Percentiles rank a stretch among this genome's conserved stretches.
Evolutionary conservation across 1,140 invertebrate species (phyloP).

Genomic region (Pygmarrhopalites habei): DNA sequence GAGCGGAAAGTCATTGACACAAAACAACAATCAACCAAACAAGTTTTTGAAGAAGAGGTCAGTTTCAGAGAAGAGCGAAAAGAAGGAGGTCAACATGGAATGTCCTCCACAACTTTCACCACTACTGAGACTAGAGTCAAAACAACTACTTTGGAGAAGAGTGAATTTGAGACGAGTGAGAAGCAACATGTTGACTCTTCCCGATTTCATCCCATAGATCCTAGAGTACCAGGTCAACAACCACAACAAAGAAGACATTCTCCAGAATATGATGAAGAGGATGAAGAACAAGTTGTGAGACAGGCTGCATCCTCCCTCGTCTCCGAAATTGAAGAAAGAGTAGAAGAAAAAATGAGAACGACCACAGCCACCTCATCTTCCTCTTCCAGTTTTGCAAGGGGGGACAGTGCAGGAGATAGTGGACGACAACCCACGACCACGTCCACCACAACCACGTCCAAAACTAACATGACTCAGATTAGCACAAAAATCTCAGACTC

Average conservation of each 20-base stretch:
- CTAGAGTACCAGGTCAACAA: background rate
- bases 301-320: slow-evolving; percentile 11
- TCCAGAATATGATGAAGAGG: background rate
- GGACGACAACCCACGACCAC: background rate
- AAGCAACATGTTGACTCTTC: slow-evolving; percentile 3
- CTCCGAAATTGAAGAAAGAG: slow-evolving; percentile 25
- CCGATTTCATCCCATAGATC: too few relatives aligned
- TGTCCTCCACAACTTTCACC: background rate
- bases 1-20: slow-evolving; percentile 7
- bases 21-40: background rate
- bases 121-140: background rate
- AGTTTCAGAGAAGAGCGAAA: background rate
- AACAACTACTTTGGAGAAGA: slow-evolving; percentile 18
- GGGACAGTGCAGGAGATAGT: too few relatives aligned
- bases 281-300: slow-evolving; percentile 25
- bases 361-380: background rate
- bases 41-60: background rate
- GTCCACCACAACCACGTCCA: background rate
- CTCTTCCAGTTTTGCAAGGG: background rate
- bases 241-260: background rate
- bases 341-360: slow-evolving; percentile 23
- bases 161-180: slow-evolving; percentile 26
- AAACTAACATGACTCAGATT: background rate
- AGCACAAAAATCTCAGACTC: slow-evolving; percentile 46
- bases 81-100: background rate